Conservation (phyloP, 2,797 vertebrate genomes). For the Poeciliopsis paucimaculata region DNA sequence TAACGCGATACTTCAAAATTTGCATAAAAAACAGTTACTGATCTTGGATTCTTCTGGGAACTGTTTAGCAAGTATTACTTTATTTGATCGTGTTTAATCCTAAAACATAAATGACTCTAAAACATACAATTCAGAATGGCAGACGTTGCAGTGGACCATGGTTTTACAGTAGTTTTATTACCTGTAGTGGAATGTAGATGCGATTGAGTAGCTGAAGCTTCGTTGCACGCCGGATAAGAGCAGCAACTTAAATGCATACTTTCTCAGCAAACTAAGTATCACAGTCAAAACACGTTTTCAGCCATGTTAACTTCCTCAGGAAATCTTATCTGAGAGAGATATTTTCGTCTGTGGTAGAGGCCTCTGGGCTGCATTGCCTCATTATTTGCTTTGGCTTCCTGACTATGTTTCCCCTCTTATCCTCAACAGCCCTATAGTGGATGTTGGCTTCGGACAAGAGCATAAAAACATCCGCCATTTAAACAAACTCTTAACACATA, state of each 20-base stretch:
- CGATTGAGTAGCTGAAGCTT: slow-evolving; percentile 45
- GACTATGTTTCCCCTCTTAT: slow-evolving; percentile 74
- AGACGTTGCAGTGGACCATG: neutral
- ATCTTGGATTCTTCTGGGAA: neutral
- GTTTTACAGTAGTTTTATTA: slow-evolving; percentile 27
- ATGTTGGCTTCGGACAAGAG: slow-evolving; percentile 67
- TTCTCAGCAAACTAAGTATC: slow-evolving; percentile 67
- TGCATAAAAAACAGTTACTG: neutral
- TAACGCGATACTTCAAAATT: too few species aligned
- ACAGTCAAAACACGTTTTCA: slow-evolving; percentile 71
- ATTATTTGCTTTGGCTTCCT: slow-evolving; percentile 80
- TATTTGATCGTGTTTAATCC: neutral
- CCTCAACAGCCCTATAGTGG: slow-evolving; percentile 68
- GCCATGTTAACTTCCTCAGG: slow-evolving; percentile 70
- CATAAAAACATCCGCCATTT: slow-evolving; percentile 77
- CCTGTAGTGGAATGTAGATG: slow-evolving; percentile 42
- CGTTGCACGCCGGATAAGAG: slow-evolving; percentile 34
- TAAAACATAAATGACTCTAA: slow-evolving; percentile 9
- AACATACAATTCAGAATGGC: slow-evolving; percentile 21
- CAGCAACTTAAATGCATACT: slow-evolving; percentile 56
- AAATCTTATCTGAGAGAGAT: slow-evolving; percentile 73
- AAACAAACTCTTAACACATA: slow-evolving; percentile 77
- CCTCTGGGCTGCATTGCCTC: slow-evolving; percentile 63
- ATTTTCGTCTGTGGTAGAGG: slow-evolving; percentile 66
- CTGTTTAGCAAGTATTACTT: neutral